Evolutionary conservation across 2,797 vertebrate genomes (phyloP).

Genomic region (Pteropus rufus): DNA sequence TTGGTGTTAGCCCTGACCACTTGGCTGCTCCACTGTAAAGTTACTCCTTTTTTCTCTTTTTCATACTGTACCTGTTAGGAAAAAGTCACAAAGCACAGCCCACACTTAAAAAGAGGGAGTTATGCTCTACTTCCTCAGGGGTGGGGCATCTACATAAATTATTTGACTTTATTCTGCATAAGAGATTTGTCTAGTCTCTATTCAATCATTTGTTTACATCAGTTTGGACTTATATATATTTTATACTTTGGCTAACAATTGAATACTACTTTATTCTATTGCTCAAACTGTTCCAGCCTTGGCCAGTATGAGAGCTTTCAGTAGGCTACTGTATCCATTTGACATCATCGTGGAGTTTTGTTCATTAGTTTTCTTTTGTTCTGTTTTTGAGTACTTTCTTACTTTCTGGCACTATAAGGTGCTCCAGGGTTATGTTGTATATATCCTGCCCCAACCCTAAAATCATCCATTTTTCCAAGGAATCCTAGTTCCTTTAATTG

Average conservation of each 20-base stretch:
- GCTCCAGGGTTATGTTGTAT: not conserved
- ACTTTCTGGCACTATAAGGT: not conserved
- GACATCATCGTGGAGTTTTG: not conserved
- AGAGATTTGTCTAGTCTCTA: not conserved
- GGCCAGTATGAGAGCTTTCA: not conserved
- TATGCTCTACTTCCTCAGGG: not conserved
- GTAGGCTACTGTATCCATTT: not conserved
- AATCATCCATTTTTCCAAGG: not conserved
- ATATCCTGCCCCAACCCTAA: not conserved
- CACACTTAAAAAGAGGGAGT: not conserved
- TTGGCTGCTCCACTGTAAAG: not conserved
- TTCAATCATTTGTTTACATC: not conserved
- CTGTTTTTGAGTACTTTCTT: not conserved
- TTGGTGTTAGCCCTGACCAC: not conserved
- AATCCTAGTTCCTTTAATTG: not conserved
- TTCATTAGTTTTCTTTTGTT: not conserved
- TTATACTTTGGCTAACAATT: not conserved
- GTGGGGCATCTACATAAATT: not conserved
- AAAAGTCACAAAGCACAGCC: not conserved
- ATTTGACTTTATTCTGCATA: not conserved
- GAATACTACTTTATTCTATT: not conserved
- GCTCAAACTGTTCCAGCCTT: not conserved
- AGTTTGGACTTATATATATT: not conserved
- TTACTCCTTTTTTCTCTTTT: not conserved
- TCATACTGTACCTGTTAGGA: not conserved